Evolutionary conservation across 30 jellyfish, hydroid and myxozoan genomes (phyloP), one percentile per base, ranked within the genome.

Genomic region (Aurelia aurita): DNA sequence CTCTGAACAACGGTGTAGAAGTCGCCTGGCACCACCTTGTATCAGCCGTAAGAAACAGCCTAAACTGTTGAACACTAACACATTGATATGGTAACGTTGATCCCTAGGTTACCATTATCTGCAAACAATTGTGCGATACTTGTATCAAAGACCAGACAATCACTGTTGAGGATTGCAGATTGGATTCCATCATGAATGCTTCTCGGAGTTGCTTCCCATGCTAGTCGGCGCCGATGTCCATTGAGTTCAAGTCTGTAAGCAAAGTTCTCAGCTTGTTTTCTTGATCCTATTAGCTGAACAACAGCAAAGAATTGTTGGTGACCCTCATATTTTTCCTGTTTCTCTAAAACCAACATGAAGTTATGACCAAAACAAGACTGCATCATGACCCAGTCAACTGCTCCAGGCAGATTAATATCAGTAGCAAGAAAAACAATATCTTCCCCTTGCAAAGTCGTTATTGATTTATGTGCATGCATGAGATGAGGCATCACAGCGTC

Each of bases 321-420:
- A 16, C 99, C 99, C 51, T 94, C 99, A 64, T 89, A 94, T 61
- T 88, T 88, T 65, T 94, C 99, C 69, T 94, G 99, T 64, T 94
- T 94, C 64, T 94, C 99, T 11, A 94, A 88, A 18, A 94, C 99
- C 26, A 94, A 66, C 99, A 94, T 94, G 80, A 94, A 94, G 68
- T 94, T 97, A 59, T 94, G 97, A 23, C 99, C 99, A 83, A 94
- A 94, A 84, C 99, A 94, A 5, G 99, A 94, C 86, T 94, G 99
- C 99, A 94, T 94, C 99, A 94, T 94, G 2, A 94, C 99, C 99
- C 99, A 94, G 80, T 94, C 99, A 60, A 94, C 99, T 57, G 99
- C 99, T 39, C 99, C 99, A 15, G 99, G 99, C 64, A 94, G 84
- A 55, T 88, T 94, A 8, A 94, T 94, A 77, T 94, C 99, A 14